Conservation (phyloP, 2,888 invertebrate genomes). For the Dendrolimus houi region DNA sequence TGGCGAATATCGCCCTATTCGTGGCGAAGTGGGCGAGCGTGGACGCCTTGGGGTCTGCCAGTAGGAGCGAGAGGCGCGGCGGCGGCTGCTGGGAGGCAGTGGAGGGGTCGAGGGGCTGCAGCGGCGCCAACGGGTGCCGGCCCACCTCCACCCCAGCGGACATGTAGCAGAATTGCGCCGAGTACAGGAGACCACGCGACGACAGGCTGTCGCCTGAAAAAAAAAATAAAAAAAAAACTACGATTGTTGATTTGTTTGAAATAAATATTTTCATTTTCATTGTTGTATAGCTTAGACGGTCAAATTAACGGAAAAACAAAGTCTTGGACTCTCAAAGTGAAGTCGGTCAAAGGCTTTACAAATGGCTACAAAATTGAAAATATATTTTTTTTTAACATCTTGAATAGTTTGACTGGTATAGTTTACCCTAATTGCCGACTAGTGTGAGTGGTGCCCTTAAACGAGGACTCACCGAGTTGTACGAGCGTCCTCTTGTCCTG, state of each 20-base stretch:
- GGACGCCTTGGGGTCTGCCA: conserved; percentile 81
- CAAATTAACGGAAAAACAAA: too few species aligned
- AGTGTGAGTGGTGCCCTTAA: too few species aligned
- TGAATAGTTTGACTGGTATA: too few species aligned
- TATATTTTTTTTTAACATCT: too few species aligned
- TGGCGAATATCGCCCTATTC: conserved; percentile 92
- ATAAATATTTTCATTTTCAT: too few species aligned
- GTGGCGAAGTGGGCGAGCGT: conserved; percentile 82
- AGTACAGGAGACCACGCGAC: conserved; percentile 87
- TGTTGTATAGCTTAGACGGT: too few species aligned
- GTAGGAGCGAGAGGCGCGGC: conserved; percentile 86
- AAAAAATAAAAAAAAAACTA: too few species aligned
- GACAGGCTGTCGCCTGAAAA: conserved; percentile 80
- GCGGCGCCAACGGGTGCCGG: conserved; percentile 48
- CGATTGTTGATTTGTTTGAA: too few species aligned
- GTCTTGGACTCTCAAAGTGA: too few species aligned
- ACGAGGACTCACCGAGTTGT: conserved; percentile 72
- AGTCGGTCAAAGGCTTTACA: too few species aligned
- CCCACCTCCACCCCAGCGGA: conserved; percentile 84
- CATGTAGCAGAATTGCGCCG: conserved; percentile 97
- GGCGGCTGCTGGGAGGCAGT: conserved; percentile 28
- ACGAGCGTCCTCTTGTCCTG: conserved; percentile 86
- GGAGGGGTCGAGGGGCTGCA: conserved; percentile 26
- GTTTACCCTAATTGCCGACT: too few species aligned
- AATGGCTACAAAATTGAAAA: too few species aligned